phyloP scores from a whole-genome alignment of 2,113 vertebrate genomes.

The Oryzias curvinotus region DNA sequence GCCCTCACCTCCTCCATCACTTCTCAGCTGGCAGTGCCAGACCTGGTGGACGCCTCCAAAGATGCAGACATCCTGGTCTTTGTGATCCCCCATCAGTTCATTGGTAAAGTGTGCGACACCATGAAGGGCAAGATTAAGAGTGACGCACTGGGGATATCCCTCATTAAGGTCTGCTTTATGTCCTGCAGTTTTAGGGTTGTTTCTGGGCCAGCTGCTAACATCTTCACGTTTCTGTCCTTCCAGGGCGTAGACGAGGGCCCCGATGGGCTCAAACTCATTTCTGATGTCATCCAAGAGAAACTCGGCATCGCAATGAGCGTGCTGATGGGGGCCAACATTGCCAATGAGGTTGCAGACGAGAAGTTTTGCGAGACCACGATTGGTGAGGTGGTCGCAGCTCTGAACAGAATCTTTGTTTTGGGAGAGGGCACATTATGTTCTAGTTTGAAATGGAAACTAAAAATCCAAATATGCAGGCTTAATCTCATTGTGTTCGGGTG shows the following conservation, averaged over 20 bases:
- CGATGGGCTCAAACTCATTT: slow-evolving; percentile 92
- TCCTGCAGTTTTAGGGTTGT: neutral
- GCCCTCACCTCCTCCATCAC: neutral
- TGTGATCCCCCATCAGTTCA: slow-evolving; percentile 96
- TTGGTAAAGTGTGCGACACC: slow-evolving; percentile 86
- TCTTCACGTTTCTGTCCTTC: neutral
- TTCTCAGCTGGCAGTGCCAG: slow-evolving; percentile 87
- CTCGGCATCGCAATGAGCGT: slow-evolving; percentile 89
- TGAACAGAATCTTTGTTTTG: neutral
- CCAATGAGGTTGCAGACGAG: slow-evolving; percentile 92
- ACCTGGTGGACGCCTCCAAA: slow-evolving; percentile 83
- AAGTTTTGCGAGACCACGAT: slow-evolving; percentile 99
- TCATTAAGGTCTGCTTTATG: slow-evolving; percentile 87
- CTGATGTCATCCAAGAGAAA: slow-evolving; percentile 91
- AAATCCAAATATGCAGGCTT: too few species aligned
- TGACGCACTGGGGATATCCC: slow-evolving; percentile 84
- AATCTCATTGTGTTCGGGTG: slow-evolving; percentile 7
- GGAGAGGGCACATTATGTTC: too few species aligned
- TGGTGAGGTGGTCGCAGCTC: slow-evolving; percentile 74
- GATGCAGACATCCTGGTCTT: slow-evolving; percentile 90
- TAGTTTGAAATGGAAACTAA: too few species aligned
- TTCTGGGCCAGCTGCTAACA: neutral
- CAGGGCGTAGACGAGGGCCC: slow-evolving; percentile 94
- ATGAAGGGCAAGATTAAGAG: slow-evolving; percentile 88
- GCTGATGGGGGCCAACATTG: slow-evolving; percentile 97